These are phyloP conservation scores for Pandemis corylana DNA, from an alignment of 2,888 invertebrate genomes.

Conservation along the genomic window DNA sequence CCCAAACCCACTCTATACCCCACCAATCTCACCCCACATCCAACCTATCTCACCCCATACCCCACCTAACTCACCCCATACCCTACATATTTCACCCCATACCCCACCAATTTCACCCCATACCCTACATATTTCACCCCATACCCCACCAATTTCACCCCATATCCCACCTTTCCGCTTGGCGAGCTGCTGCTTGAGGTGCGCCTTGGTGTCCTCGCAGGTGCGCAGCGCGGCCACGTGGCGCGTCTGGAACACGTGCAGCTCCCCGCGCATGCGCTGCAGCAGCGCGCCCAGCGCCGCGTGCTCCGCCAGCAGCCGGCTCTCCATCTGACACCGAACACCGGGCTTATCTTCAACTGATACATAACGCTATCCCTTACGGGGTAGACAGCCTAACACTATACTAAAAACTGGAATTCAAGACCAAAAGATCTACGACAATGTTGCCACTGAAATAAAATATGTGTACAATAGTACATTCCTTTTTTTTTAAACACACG, in stretches of 20 bases:
- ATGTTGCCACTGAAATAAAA: too few relatives aligned
- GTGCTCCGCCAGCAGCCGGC: conserved; percentile 31
- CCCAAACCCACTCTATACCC: neutral
- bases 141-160: neutral
- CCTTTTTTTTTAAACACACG: too few relatives aligned
- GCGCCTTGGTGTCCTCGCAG: conserved; percentile 19
- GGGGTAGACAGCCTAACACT: too few relatives aligned
- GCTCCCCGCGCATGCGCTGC: conserved; percentile 19
- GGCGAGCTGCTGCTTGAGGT: conserved; percentile 16
- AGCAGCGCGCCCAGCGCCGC: conserved; percentile 20
- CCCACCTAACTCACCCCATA: neutral
- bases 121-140: neutral
- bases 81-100: neutral
- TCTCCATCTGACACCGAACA: conserved; percentile 36
- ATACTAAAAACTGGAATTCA: too few relatives aligned
- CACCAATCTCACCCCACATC: neutral
- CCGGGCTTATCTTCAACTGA: too few relatives aligned
- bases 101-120: neutral
- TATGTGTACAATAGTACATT: too few relatives aligned
- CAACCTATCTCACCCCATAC: neutral
- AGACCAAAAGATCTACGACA: too few relatives aligned
- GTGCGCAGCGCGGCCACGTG: conserved; percentile 27
- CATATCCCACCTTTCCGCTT: conserved; percentile 34
- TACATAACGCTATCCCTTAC: too few relatives aligned
- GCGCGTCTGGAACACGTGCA: conserved; percentile 25